A percentile compares a stretch with the other conserved stretches of the same genome.
phyloP scores from a whole-genome alignment of 1,140 invertebrate genomes.

The Orchesella cincta region DNA sequence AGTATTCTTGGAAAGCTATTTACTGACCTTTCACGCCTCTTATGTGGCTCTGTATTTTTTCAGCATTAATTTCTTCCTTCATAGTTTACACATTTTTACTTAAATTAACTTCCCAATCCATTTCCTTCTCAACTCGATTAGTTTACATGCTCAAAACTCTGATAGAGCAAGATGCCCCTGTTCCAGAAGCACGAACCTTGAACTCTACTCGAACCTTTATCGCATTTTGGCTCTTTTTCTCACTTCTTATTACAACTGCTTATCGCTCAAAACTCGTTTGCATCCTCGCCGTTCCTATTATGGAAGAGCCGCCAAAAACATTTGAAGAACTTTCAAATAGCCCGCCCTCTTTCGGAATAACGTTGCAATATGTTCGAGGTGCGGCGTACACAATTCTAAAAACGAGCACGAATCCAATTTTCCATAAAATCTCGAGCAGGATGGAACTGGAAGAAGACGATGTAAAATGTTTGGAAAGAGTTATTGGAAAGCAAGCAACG shows the following conservation, averaged over 20 bases:
- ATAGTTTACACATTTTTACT: too few relatives aligned
- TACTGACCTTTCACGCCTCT: too few relatives aligned
- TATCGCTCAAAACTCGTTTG: constrained; percentile 26
- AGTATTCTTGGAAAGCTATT: too few relatives aligned
- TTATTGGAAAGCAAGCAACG: not conserved
- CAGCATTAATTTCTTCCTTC: too few relatives aligned
- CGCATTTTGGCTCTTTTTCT: not conserved
- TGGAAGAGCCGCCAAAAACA: not conserved
- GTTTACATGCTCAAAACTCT: too few relatives aligned
- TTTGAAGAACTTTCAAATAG: constrained; percentile 22
- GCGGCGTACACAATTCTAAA: constrained; percentile 9
- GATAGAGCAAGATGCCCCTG: too few relatives aligned
- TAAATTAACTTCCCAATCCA: too few relatives aligned
- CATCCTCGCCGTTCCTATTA: constrained; percentile 5
- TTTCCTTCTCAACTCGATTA: too few relatives aligned
- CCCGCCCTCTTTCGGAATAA: not conserved
- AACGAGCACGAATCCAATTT: not conserved
- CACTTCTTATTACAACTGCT: constrained; percentile 16
- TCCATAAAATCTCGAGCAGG: not conserved
- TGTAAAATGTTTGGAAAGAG: not conserved
- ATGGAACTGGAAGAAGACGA: constrained; percentile 2
- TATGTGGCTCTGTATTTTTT: too few relatives aligned
- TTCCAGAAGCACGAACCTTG: too few relatives aligned
- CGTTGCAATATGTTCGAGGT: not conserved
- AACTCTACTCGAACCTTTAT: not conserved